These are phyloP conservation scores for Ectemnius continuus DNA, from an alignment of 2,888 invertebrate genomes.

Conservation along the genomic window DNA sequence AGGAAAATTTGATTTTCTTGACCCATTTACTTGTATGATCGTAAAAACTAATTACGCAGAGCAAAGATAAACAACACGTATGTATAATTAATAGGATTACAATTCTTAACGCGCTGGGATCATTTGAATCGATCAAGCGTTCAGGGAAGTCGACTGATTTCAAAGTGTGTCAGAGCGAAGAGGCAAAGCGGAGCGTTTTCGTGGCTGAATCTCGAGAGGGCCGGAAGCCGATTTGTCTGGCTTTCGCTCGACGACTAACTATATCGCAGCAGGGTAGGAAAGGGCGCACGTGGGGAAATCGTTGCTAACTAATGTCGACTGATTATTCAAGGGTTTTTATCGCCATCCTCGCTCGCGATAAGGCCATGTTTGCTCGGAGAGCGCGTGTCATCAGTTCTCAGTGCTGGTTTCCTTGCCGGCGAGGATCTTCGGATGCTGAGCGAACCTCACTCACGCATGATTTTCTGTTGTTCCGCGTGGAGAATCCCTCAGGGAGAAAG, in stretches of 20 bases:
- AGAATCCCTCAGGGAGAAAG: too few relatives aligned
- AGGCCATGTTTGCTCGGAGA: conserved; percentile 12
- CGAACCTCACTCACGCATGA: background rate
- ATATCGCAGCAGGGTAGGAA: conserved; percentile 9
- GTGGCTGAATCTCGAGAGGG: too few relatives aligned
- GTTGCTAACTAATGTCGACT: conserved; percentile 54
- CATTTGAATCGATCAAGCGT: too few relatives aligned
- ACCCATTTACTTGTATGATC: too few relatives aligned
- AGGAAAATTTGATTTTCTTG: too few relatives aligned
- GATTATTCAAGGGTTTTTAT: conserved; percentile 50
- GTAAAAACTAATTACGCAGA: too few relatives aligned
- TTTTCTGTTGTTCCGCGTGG: background rate
- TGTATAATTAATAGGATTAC: too few relatives aligned
- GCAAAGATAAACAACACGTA: too few relatives aligned
- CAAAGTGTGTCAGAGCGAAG: too few relatives aligned
- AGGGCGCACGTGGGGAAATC: conserved; percentile 39
- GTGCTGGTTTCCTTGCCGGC: background rate
- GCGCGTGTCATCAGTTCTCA: conserved; percentile 12
- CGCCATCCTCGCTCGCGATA: conserved; percentile 52
- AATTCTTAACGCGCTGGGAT: too few relatives aligned
- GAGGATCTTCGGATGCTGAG: background rate
- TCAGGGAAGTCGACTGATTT: too few relatives aligned
- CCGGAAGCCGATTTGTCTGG: conserved; percentile 67
- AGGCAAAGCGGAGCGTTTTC: too few relatives aligned
- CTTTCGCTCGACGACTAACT: conserved; percentile 63